These are phyloP conservation scores for Etheostoma perlongum DNA, from an alignment of 2,797 vertebrate species.

Conservation along the genomic window DNA sequence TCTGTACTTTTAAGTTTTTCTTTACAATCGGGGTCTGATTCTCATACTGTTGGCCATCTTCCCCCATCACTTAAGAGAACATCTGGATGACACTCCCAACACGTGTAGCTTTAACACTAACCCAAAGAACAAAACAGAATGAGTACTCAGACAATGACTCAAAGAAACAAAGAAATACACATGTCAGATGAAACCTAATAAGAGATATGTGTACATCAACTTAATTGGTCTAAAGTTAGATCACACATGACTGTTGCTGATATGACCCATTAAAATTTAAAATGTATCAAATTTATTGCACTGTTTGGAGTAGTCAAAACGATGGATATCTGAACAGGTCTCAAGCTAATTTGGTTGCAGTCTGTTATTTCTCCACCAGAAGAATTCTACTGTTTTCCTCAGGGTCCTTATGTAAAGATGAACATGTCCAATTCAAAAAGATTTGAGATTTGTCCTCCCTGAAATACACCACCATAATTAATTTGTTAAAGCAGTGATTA, in stretches of 20 bases:
- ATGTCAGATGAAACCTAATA: not conserved
- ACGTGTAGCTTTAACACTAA: not conserved
- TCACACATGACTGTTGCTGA: not conserved
- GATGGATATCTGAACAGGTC: too few relatives aligned
- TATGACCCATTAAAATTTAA: not conserved
- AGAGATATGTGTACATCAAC: not conserved
- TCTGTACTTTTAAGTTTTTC: not conserved
- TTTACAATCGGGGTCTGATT: constrained; percentile 33
- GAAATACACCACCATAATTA: too few relatives aligned
- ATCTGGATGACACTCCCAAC: not conserved
- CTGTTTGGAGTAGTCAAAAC: too few relatives aligned
- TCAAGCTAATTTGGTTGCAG: too few relatives aligned
- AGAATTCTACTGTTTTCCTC: too few relatives aligned
- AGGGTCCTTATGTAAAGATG: too few relatives aligned
- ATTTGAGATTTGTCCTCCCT: too few relatives aligned
- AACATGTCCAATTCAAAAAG: too few relatives aligned
- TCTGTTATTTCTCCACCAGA: too few relatives aligned
- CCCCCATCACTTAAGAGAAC: not conserved
- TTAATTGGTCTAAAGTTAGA: not conserved
- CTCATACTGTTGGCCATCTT: constrained; percentile 11
- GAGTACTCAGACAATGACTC: not conserved
- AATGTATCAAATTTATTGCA: too few relatives aligned
- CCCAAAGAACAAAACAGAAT: not conserved
- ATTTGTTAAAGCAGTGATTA: too few relatives aligned
- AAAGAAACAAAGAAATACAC: not conserved